These are phyloP conservation scores for Abscondita cerata DNA, from an alignment of 2,888 invertebrate species.

Conservation along the genomic window DNA sequence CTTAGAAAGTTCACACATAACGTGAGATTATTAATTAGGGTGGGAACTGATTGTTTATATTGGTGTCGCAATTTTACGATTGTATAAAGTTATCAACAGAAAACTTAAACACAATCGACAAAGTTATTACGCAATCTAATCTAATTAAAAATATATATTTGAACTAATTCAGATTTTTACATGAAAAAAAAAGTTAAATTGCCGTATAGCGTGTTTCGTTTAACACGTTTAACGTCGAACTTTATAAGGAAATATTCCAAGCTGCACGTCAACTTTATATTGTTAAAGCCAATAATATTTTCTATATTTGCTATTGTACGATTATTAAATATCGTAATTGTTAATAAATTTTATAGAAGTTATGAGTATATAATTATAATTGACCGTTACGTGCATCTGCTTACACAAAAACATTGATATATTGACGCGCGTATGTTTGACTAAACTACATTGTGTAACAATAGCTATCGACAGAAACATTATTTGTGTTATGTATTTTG, in stretches of 20 bases:
- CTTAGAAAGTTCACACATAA: constrained; percentile 27
- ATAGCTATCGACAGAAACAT: constrained; percentile 46
- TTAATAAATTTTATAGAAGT: too few relatives aligned
- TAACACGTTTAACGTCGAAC: not conserved
- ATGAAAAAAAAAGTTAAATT: not conserved
- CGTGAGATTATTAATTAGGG: constrained; percentile 33
- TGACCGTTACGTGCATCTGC: constrained; percentile 6
- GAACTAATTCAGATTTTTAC: not conserved
- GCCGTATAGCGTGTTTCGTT: not conserved
- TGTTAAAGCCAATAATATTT: too few relatives aligned
- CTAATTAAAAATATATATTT: constrained; percentile 3
- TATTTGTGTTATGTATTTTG: constrained; percentile 45
- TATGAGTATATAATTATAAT: constrained; percentile 6
- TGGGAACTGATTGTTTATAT: constrained; percentile 32
- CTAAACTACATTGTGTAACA: constrained; percentile 39
- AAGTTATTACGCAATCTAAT: too few relatives aligned
- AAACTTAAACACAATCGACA: too few relatives aligned
- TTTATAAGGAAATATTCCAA: not conserved
- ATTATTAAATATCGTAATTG: too few relatives aligned
- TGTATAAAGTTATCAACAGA: too few relatives aligned
- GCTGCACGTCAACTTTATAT: too few relatives aligned
- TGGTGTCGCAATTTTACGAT: constrained; percentile 29
- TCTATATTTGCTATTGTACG: too few relatives aligned
- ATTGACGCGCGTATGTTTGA: constrained; percentile 22
- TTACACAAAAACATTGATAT: constrained; percentile 23